These are phyloP conservation scores for Pithys albifrons DNA, from an alignment of 2,113 vertebrate species.

Conservation along the genomic window DNA sequence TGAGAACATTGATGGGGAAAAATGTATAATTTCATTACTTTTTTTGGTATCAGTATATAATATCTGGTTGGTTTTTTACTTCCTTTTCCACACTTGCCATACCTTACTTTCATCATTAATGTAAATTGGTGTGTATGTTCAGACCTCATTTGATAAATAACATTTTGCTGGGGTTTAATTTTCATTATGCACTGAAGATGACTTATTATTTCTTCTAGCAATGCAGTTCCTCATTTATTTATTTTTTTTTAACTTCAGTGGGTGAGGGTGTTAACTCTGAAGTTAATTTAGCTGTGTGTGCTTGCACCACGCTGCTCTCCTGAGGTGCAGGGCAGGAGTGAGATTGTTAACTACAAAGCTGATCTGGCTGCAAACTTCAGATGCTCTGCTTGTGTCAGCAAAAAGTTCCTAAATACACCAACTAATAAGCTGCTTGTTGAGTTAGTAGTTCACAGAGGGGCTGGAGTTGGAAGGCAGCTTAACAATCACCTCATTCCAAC, in stretches of 20 bases:
- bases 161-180: not conserved
- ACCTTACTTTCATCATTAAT: not conserved
- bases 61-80: not conserved
- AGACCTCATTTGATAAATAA: not conserved
- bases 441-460: not conserved
- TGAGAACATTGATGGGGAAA: fast-evolving
- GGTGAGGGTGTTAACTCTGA: not conserved
- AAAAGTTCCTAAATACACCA: not conserved
- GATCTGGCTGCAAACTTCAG: not conserved
- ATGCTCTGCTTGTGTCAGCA: not conserved
- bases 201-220: not conserved
- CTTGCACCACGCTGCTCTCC: fast-evolving
- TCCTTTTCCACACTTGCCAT: not conserved
- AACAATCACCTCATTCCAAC: not conserved
- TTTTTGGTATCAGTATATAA: not conserved
- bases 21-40: not conserved
- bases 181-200: not conserved
- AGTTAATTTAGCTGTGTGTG: not conserved
- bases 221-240: not conserved
- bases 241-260: not conserved
- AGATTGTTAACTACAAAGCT: not conserved
- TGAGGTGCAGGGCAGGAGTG: not conserved
- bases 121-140: not conserved
- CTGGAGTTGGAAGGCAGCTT: not conserved
- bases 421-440: not conserved